Evolutionary conservation across 2,113 vertebrate genomes (phyloP).

Genomic region (Austrofundulus limnaeus): DNA sequence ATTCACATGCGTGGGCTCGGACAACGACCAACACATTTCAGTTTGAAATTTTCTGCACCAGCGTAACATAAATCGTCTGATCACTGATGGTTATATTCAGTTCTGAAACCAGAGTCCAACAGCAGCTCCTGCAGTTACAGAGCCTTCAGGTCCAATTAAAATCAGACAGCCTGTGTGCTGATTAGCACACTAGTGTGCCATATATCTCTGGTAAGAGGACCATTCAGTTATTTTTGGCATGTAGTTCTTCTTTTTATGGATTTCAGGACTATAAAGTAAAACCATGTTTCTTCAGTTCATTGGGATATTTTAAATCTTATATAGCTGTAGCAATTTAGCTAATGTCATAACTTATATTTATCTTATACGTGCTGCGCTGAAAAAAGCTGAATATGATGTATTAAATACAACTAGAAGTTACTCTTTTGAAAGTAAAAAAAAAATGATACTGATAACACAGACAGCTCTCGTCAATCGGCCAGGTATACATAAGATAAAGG

Average conservation of each 20-base stretch:
- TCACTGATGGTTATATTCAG: constrained; percentile 63
- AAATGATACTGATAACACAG: not conserved
- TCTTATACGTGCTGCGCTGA: not conserved
- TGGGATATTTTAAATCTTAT: constrained; percentile 8
- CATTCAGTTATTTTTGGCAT: constrained; percentile 58
- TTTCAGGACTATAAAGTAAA: constrained; percentile 34
- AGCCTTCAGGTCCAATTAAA: constrained; percentile 65
- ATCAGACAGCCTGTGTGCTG: constrained; percentile 49
- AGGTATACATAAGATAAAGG: not conserved
- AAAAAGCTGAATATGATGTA: not conserved
- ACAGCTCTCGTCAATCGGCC: not conserved
- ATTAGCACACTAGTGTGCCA: constrained; percentile 47
- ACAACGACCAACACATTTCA: constrained; percentile 36
- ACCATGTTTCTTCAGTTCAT: constrained; percentile 31
- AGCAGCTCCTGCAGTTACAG: constrained; percentile 50
- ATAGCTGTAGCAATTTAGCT: not conserved
- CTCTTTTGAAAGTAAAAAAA: no score
- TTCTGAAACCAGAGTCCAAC: constrained; percentile 63
- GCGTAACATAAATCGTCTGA: constrained; percentile 61
- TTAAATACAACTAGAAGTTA: no score
- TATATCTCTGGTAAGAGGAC: constrained; percentile 54
- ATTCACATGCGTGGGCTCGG: constrained; percentile 9
- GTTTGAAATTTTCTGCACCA: constrained; percentile 54
- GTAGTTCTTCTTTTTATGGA: constrained; percentile 57
- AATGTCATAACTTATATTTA: constrained; percentile 10